Evolutionary conservation across 2,113 vertebrate genomes (phyloP).

Genomic region (Grus americana): DNA sequence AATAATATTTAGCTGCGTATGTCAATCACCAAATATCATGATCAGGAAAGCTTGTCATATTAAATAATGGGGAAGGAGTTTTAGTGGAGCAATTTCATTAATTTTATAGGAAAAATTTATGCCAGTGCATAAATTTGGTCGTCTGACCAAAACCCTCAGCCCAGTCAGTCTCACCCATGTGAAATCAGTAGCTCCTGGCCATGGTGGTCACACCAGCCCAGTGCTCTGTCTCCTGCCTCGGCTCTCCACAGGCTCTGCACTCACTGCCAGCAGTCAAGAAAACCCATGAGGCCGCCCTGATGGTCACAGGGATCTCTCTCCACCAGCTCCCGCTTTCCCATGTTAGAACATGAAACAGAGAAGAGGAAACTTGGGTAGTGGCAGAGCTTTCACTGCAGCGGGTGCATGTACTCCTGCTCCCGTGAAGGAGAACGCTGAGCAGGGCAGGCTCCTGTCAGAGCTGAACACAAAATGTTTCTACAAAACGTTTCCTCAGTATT

Average conservation of each 20-base stretch:
- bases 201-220: neutral
- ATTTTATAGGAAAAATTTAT: neutral
- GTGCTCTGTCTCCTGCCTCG: neutral
- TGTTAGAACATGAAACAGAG: neutral
- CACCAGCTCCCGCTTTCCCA: neutral
- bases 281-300: neutral
- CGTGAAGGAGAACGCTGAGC: rapidly evolving
- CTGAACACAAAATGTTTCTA: neutral
- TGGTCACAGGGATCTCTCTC: rapidly evolving
- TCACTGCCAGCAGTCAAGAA: neutral
- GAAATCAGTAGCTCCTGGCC: neutral
- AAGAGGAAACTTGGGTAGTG: neutral
- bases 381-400: rapidly evolving
- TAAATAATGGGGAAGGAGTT: neutral
- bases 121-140: neutral
- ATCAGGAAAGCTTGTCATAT: neutral
- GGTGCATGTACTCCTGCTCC: neutral
- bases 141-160: neutral
- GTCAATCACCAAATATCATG: neutral
- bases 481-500: neutral
- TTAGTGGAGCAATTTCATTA: neutral
- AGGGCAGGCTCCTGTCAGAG: neutral
- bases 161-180: rapidly evolving
- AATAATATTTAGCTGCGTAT: neutral
- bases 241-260: neutral